Evolutionary conservation across 2,888 invertebrate genomes (phyloP).

Genomic region (Parnassius apollo): DNA sequence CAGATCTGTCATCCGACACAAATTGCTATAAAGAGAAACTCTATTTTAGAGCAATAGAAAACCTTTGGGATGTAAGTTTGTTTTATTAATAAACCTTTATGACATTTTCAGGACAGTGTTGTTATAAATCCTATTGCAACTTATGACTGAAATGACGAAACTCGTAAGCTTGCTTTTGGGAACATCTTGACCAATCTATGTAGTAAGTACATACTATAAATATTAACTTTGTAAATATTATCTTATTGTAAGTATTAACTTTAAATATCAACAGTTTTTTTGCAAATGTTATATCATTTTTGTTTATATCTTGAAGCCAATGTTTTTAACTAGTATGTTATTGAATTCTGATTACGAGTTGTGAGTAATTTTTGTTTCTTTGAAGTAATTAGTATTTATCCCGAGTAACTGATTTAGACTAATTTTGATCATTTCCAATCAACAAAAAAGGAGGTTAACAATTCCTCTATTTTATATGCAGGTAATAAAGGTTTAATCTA

Average conservation of each 20-base stretch:
- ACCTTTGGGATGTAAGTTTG: constrained; percentile 15
- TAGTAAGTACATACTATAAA: constrained; percentile 61
- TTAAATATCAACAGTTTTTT: too few relatives aligned
- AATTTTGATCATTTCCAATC: too few relatives aligned
- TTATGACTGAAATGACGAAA: constrained; percentile 68
- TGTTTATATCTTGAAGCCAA: too few relatives aligned
- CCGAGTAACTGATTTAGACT: too few relatives aligned
- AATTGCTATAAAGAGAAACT: constrained; percentile 54
- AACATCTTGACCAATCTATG: constrained; percentile 79
- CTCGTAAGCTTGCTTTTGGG: constrained; percentile 58
- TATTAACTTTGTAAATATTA: constrained; percentile 25
- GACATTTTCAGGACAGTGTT: constrained; percentile 51
- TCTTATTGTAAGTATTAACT: neutral
- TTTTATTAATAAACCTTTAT: constrained; percentile 20
- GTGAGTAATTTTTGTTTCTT: too few relatives aligned
- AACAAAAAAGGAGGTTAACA: too few relatives aligned
- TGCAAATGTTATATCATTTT: too few relatives aligned
- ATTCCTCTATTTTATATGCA: too few relatives aligned
- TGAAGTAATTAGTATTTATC: too few relatives aligned
- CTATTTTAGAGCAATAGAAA: constrained; percentile 33
- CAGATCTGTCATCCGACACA: constrained; percentile 73
- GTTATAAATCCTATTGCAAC: constrained; percentile 36
- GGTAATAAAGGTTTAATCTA: too few relatives aligned
- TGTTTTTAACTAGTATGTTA: too few relatives aligned
- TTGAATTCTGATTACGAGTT: too few relatives aligned